A percentile compares a stretch with the other conserved stretches of the same genome.
Conservation (phyloP, 2,888 invertebrate genomes). For the Calameuta pallipes region DNA sequence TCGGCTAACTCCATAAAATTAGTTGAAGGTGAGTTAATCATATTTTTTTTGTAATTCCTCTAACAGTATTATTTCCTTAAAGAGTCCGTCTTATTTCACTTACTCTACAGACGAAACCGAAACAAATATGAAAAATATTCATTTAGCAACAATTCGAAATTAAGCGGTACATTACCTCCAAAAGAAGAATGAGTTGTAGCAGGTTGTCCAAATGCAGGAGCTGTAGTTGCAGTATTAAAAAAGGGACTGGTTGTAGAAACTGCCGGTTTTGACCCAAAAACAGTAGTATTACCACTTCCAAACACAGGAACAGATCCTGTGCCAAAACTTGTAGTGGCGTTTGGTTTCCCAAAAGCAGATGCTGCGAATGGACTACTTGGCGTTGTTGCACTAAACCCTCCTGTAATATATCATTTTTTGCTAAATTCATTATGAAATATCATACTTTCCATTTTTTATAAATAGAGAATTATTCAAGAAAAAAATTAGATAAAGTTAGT, state of each 20-base stretch:
- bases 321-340: constrained; percentile 74
- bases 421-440: neutral
- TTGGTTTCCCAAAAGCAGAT: constrained; percentile 71
- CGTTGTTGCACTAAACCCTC: constrained; percentile 68
- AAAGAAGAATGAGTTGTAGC: constrained; percentile 69
- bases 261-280: constrained; percentile 70
- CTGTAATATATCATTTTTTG: constrained; percentile 39
- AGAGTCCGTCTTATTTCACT: too few species aligned
- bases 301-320: constrained; percentile 75
- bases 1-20: too few species aligned
- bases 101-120: too few species aligned
- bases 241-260: constrained; percentile 69
- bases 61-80: too few species aligned
- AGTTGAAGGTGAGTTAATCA: too few species aligned
- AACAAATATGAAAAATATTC: constrained; percentile 1
- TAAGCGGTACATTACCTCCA: constrained; percentile 48
- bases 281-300: constrained; percentile 71
- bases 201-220: constrained; percentile 75
- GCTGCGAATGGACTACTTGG: constrained; percentile 69
- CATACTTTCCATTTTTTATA: neutral
- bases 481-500: neutral
- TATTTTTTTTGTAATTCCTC: too few species aligned
- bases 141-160: constrained; percentile 26
- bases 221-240: constrained; percentile 74
- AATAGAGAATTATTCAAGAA: constrained; percentile 11